Evolutionary conservation across 2,888 invertebrate genomes (phyloP), one percentile per base, ranked within the genome.

Genomic region (Idaea aversata): DNA sequence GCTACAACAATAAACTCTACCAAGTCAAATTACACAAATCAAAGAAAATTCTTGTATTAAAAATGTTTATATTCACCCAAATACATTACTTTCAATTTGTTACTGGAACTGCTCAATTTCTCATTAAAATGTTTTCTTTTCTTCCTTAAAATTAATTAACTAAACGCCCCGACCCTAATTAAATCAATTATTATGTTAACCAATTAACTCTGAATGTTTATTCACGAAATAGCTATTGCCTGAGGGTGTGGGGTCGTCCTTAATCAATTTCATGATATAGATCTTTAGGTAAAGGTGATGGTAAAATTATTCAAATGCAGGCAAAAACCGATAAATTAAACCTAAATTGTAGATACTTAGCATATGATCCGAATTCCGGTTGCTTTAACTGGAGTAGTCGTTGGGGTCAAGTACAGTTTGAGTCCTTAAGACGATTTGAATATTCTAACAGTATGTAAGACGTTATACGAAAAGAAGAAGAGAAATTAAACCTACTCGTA

Each of bases 141-240:
- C 36, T 47, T 13, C 13, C 10, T 36, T 36, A 4, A 36, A 36
- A 47, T 47, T 47, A 47, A 47, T 47, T 47, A 47, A 47, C 47
- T 47, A 47, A 36, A 47, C 13, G 13, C 3, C 25, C 4, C 47
- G 47, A 10, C 47, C 47, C 13, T 47, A 47, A 47, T 47, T 47
- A 47, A 47, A 47, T 47, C 47, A 13, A 35, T 34, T 62, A 58
- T 34, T 61, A 25, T 65, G 15, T n/a, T 34, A 34, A 64, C 34
- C 58, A 69, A 63, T 64, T 67, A 62, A 65, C 64, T 63, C 36
- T 16, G 59, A 64, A 60, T 61, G 59, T 63, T 63, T 61, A 61
- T 47, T 25, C 16, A 58, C 62, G 36, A 47, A 59, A 59, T 59
- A 13, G 47, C 47, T 47, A 10, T 47, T 5, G 47, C 47, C 47